Base-by-base conservation (phyloP, 2,113 vertebrate species). In the Astur gentilis region DNA sequence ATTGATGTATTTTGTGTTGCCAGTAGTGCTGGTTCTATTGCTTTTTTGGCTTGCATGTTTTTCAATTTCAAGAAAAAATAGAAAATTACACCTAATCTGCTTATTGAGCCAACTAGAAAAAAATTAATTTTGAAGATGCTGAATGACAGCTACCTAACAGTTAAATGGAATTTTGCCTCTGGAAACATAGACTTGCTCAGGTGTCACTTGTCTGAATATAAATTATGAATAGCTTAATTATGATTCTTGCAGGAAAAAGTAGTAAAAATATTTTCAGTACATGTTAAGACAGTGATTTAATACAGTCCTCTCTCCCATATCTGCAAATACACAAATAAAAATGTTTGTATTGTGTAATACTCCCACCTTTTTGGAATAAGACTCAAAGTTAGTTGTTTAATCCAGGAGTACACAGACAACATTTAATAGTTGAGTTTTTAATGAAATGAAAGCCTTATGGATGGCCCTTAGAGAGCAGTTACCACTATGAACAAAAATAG, bases 91-190 rank as follows among this genome's bases (percentile, higher is more conserved):
- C 75, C 58, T 85, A n/a, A 44, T 94, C 76, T 96, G 32, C 88
- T 76, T 94, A 94, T 38, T 93, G 38, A 96, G 38, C 32, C 54
- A 88, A 18, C 52, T 92, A 96, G 89, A 87, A 97, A 82, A 50
- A 86, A 96, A 94, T 89, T 96, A 61, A 95, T 95, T 97, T 93
- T 93, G 69, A 95, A 91, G 60, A 80, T 83, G 65, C 47, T 91
- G 88, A 96, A 88, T 97, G 87, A 71, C 69, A 97, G 70, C 79
- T 96, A 73, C 54, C 81, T 94, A 95, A 89, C 66, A 97, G 89
- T 96, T 95, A 73, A 81, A 91, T 81, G 92, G 76, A 87, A 50
- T 96, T 93, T 95, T 96, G 49, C 21, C 62, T 78, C 57, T 80
- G 93, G 38, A 95, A 54, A 44, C 90, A 87, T 25, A 84, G 29